phyloP scores from a whole-genome alignment of 1,140 invertebrate genomes.

The Ooceraea biroi region DNA sequence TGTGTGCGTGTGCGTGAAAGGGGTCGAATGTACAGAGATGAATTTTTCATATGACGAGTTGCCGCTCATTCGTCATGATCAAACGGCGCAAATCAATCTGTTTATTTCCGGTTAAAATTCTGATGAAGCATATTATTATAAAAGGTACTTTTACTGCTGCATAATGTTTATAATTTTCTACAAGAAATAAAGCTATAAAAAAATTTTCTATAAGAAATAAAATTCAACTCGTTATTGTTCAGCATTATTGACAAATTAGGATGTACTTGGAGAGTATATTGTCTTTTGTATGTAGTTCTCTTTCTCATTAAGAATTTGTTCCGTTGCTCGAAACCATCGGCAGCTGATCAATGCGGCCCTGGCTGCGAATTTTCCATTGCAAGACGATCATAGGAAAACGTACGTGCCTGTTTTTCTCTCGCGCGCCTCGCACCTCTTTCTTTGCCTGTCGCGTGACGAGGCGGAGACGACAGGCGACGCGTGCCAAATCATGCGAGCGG shows the following conservation, averaged over 20 bases:
- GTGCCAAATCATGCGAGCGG: constrained; percentile 86
- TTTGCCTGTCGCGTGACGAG: too few species aligned
- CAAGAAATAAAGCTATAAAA: background rate
- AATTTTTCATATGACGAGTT: constrained; percentile 15
- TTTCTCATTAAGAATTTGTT: background rate
- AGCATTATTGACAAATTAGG: background rate
- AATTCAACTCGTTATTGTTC: background rate
- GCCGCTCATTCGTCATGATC: too few species aligned
- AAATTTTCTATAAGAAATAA: background rate
- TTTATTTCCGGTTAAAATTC: background rate
- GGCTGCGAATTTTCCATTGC: constrained; percentile 25
- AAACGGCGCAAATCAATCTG: background rate
- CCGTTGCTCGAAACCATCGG: background rate
- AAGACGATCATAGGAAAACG: constrained; percentile 53
- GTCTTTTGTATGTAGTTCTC: background rate
- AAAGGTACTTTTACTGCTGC: too few species aligned
- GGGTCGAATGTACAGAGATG: constrained; percentile 19
- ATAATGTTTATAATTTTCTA: background rate
- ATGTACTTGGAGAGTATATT: background rate
- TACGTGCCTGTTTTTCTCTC: constrained; percentile 31
- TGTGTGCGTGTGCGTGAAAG: constrained; percentile 31
- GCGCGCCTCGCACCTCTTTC: background rate
- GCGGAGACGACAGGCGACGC: too few species aligned
- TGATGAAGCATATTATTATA: background rate
- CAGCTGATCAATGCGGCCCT: constrained; percentile 2